Evolutionary conservation across 2,888 invertebrate species (phyloP).

Genomic region (Phorcus lineatus): DNA sequence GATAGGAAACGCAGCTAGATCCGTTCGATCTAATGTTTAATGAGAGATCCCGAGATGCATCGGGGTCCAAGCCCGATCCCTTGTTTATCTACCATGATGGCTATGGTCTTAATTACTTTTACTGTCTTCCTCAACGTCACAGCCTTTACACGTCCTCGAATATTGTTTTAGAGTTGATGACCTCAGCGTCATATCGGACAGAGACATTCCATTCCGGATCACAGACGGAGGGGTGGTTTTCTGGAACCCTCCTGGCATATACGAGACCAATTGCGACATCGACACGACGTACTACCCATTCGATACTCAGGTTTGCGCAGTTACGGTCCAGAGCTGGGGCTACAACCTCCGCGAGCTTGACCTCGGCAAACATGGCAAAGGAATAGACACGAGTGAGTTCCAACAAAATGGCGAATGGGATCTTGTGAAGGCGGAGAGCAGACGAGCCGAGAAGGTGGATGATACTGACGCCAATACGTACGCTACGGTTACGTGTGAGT

Average conservation of each 20-base stretch:
- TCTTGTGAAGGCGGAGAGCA: background rate
- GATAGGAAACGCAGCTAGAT: too few relatives aligned
- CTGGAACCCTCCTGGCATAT: constrained; percentile 36
- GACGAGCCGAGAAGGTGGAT: background rate
- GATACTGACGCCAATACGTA: background rate
- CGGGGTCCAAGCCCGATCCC: too few relatives aligned
- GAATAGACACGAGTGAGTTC: constrained; percentile 6
- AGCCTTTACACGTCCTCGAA: too few relatives aligned
- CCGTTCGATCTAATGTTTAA: too few relatives aligned
- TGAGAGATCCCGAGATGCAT: too few relatives aligned
- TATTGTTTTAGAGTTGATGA: background rate
- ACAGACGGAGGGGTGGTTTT: constrained; percentile 6
- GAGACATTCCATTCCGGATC: constrained; percentile 20
- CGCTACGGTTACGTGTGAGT: background rate
- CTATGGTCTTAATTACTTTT: too few relatives aligned
- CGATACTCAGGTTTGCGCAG: constrained; percentile 36
- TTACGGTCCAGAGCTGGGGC: constrained; percentile 25
- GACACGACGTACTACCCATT: constrained; percentile 46
- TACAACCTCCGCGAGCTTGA: constrained; percentile 33
- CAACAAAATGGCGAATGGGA: constrained; percentile 32
- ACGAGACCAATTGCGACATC: constrained; percentile 34
- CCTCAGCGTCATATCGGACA: constrained; percentile 20
- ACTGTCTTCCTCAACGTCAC: too few relatives aligned
- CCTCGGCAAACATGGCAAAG: background rate
- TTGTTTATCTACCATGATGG: too few relatives aligned